Evolutionary conservation across 2,888 invertebrate species (phyloP).

Genomic region (Hydropsyche betteni): DNA sequence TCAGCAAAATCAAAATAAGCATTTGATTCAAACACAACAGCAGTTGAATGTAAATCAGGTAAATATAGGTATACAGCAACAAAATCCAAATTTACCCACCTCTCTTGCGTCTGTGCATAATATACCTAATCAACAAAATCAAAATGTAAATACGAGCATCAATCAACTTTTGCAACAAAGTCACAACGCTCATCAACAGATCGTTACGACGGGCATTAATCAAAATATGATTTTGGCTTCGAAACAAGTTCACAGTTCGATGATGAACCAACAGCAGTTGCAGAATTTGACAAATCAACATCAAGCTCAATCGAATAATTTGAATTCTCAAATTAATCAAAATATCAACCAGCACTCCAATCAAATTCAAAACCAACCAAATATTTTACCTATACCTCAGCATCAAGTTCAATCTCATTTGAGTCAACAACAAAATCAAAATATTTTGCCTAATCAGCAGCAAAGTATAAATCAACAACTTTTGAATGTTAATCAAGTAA

Average conservation of each 20-base stretch:
- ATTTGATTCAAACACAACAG: constrained; percentile 58
- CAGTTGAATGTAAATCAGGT: constrained; percentile 58
- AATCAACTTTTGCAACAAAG: constrained; percentile 43
- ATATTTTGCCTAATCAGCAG: constrained; percentile 50
- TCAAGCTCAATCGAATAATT: constrained; percentile 53
- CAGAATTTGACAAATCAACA: constrained; percentile 50
- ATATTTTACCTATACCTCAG: constrained; percentile 45
- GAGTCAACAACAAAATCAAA: constrained; percentile 49
- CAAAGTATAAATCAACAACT: constrained; percentile 49
- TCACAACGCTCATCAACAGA: constrained; percentile 53
- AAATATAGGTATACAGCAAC: constrained; percentile 52
- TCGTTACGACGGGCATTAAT: constrained; percentile 50
- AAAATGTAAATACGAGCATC: constrained; percentile 32
- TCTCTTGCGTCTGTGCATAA: constrained; percentile 14
- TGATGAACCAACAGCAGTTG: constrained; percentile 53
- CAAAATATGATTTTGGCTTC: constrained; percentile 47
- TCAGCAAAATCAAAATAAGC: constrained; percentile 59
- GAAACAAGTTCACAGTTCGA: constrained; percentile 54
- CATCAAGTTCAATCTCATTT: constrained; percentile 54
- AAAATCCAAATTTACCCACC: constrained; percentile 26
- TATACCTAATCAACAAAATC: neutral
- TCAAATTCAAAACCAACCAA: constrained; percentile 51
- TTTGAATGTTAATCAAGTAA: constrained; percentile 57
- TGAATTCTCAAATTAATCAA: constrained; percentile 53
- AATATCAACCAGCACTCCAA: constrained; percentile 52